These are phyloP conservation scores for Todiramphus chloris DNA, from an alignment of 2,113 vertebrate genomes.

Conservation along the genomic window DNA sequence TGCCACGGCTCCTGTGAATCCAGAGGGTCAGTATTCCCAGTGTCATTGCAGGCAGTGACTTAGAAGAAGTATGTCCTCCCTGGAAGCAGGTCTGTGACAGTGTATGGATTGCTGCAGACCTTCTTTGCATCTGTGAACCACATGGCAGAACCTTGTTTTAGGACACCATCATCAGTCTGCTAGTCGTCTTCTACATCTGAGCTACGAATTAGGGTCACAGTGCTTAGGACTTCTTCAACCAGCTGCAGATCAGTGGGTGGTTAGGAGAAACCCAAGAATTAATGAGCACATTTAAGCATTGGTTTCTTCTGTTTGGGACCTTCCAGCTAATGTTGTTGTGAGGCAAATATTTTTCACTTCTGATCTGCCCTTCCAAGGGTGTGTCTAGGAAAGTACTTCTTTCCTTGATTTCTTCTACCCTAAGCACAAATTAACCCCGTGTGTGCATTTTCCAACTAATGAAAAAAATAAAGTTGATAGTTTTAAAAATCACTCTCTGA, in stretches of 20 bases:
- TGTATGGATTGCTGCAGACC: conserved; percentile 71
- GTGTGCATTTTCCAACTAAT: background rate
- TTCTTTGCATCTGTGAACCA: conserved; percentile 64
- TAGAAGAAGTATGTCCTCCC: conserved; percentile 75
- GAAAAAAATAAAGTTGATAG: background rate
- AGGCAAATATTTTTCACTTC: background rate
- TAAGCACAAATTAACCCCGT: background rate
- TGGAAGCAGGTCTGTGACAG: conserved; percentile 66
- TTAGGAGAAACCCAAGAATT: conserved; percentile 62
- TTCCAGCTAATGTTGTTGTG: background rate
- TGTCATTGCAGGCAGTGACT: conserved; percentile 64
- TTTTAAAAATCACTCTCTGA: background rate
- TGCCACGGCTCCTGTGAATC: conserved; percentile 70
- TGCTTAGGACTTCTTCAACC: conserved; percentile 70
- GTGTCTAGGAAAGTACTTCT: background rate
- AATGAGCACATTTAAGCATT: background rate
- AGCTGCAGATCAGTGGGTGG: conserved; percentile 63
- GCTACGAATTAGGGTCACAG: conserved; percentile 68
- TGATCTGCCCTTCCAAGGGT: background rate
- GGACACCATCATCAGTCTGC: conserved; percentile 61
- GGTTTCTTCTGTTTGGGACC: background rate
- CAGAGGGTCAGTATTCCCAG: conserved; percentile 63
- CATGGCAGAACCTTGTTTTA: conserved; percentile 62
- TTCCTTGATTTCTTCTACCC: background rate
- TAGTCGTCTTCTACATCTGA: conserved; percentile 57